Evolutionary conservation across 2,888 invertebrate genomes (phyloP), one percentile per base, ranked within the genome.

Genomic region (Parnassius apollo): DNA sequence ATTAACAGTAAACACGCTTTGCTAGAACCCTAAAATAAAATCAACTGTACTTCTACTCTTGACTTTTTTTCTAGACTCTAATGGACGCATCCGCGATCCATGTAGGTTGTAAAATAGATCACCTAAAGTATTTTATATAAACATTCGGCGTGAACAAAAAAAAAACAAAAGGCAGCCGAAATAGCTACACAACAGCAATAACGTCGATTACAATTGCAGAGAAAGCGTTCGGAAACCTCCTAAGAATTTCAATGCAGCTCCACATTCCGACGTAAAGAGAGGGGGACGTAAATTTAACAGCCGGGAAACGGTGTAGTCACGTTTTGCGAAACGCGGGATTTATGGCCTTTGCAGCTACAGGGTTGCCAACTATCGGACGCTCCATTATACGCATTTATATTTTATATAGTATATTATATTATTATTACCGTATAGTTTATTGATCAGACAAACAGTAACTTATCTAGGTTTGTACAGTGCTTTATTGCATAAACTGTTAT

Each of bases 241-340:
- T 45, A 53, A 57, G 59, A 59, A 62, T 65, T 61, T 54, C 57
- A 57, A 59, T 59, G 57, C 57, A 59, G 52, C 18, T 56, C 48
- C 42, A 50, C 53, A 65, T 52, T 70, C 62, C 60, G 58, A 54
- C 65, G 71, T 71, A 74, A 72, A 69, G 65, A 69, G 65, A 62
- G 66, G 67, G 45, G 65, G 56, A 62, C 65, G 74, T 71, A 69
- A 70, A 76, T 77, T 74, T 72, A 65, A 64, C 61, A 60, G 66
- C 66, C 69, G 65, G 70, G 72, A 71, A 73, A 63, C 55, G 64
- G 65, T 66, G 66, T 48, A 68, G 74, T 71, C 76, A 74, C 72
- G 75, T 73, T 68, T 25, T 69, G 52, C 53, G 67, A 63, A 66
- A 52, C 62, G 64, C 42, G 59, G 48, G 72, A 77, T 77, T 77